Percentiles rank a stretch among this genome's conserved stretches.
Evolutionary conservation across 2,113 vertebrate species (phyloP).

Genomic region (Strix uralensis): DNA sequence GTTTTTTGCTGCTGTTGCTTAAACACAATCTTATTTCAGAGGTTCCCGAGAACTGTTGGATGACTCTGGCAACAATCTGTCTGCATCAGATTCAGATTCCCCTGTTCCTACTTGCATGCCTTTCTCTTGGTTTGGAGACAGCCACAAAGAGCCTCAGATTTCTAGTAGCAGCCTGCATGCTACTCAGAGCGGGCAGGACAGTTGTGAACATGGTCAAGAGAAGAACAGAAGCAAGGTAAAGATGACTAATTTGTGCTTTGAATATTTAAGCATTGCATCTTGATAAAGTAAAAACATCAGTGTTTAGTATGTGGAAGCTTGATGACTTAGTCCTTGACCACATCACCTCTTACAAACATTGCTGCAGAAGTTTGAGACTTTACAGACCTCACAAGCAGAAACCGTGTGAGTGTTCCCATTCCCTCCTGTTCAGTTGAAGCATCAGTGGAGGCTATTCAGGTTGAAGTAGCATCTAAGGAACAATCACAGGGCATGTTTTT

Average conservation of each 20-base stretch:
- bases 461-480: background rate
- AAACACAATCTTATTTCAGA: slow-evolving; percentile 60
- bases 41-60: slow-evolving; percentile 88
- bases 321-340: background rate
- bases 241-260: background rate
- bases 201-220: slow-evolving; percentile 78
- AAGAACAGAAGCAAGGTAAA: slow-evolving; percentile 83
- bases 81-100: slow-evolving; percentile 86
- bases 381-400: background rate
- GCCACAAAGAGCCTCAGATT: slow-evolving; percentile 82
- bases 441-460: background rate
- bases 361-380: background rate
- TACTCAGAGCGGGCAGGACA: slow-evolving; percentile 69
- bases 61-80: slow-evolving; percentile 82
- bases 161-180: slow-evolving; percentile 82
- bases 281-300: background rate
- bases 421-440: background rate
- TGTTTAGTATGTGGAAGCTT: background rate
- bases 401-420: background rate
- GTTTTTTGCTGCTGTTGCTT: background rate
- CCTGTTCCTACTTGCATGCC: slow-evolving; percentile 91
- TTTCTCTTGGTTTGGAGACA: slow-evolving; percentile 93
- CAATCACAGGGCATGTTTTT: background rate
- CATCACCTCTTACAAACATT: background rate
- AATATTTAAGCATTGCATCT: background rate